phyloP scores from a whole-genome alignment of 1,140 invertebrate species.

The Drosophila triauraria region DNA sequence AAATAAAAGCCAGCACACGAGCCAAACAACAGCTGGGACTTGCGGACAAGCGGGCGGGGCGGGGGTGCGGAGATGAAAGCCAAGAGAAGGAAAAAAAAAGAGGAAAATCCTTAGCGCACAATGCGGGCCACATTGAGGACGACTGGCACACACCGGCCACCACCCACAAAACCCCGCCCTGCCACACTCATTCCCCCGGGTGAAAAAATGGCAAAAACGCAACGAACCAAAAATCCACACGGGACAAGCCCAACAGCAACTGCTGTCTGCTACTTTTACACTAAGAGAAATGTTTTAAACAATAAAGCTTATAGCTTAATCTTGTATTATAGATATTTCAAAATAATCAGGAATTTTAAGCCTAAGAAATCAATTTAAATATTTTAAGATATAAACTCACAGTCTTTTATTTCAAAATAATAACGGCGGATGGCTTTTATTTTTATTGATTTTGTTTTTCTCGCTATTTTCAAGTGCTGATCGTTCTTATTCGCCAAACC shows the following conservation, averaged over 20 bases:
- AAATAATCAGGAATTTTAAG: no score
- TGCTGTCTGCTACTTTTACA: slow-evolving; percentile 56
- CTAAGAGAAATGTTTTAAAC: neutral
- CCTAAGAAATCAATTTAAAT: neutral
- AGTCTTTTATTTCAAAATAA: no score
- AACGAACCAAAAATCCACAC: slow-evolving; percentile 67
- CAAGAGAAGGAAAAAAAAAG: slow-evolving; percentile 19
- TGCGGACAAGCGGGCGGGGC: slow-evolving; percentile 12
- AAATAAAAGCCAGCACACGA: slow-evolving; percentile 57
- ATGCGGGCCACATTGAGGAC: slow-evolving; percentile 72
- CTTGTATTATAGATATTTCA: neutral
- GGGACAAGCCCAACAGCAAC: slow-evolving; percentile 41
- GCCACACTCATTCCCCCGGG: neutral
- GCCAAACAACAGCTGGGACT: slow-evolving; percentile 64
- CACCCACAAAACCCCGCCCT: slow-evolving; percentile 7
- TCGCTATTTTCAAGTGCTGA: no score
- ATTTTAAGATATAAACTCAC: no score
- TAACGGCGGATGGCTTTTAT: no score
- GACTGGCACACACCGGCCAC: slow-evolving; percentile 18
- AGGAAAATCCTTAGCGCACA: slow-evolving; percentile 60
- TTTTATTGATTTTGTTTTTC: no score
- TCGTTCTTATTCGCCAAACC: no score
- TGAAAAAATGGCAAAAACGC: slow-evolving; percentile 40
- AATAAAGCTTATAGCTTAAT: rapidly evolving
- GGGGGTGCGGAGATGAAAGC: neutral